These are phyloP conservation scores for Siniperca chuatsi DNA, from an alignment of 2,113 vertebrate genomes.

Conservation along the genomic window DNA sequence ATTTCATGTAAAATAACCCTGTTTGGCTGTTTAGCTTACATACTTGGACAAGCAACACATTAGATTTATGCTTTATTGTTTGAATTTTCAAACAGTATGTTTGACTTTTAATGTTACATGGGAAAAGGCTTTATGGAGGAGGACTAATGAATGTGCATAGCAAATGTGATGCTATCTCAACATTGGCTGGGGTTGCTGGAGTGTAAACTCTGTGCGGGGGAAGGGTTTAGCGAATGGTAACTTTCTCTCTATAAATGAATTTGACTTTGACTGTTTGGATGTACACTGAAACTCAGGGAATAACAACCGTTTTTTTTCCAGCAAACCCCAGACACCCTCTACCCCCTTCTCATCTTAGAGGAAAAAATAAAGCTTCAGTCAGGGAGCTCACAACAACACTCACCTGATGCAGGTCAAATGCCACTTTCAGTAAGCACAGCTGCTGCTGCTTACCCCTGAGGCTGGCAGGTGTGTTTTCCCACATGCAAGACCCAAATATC, in stretches of 20 bases:
- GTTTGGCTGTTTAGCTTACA: no score
- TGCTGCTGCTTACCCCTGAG: not conserved
- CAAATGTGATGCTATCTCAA: no score
- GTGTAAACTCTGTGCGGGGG: no score
- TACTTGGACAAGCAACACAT: no score
- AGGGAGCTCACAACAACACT: not conserved
- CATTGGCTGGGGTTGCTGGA: no score
- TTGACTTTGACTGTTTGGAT: not conserved
- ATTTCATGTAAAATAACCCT: no score
- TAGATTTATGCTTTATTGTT: no score
- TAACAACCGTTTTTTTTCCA: not conserved
- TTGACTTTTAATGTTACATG: no score
- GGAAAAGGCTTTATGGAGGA: no score
- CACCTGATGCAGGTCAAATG: slow-evolving; percentile 18
- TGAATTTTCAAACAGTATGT: no score
- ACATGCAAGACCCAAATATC: not conserved
- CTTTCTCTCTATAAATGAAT: not conserved
- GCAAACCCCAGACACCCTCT: not conserved
- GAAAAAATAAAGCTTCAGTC: not conserved
- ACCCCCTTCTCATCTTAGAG: not conserved
- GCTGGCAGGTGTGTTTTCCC: slow-evolving; percentile 15
- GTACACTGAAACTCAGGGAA: not conserved
- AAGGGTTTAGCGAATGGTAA: not conserved
- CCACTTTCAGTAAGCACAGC: not conserved
- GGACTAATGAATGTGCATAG: no score